Conservation (phyloP, 2,888 invertebrate genomes). For the Callinectes sapidus region DNA sequence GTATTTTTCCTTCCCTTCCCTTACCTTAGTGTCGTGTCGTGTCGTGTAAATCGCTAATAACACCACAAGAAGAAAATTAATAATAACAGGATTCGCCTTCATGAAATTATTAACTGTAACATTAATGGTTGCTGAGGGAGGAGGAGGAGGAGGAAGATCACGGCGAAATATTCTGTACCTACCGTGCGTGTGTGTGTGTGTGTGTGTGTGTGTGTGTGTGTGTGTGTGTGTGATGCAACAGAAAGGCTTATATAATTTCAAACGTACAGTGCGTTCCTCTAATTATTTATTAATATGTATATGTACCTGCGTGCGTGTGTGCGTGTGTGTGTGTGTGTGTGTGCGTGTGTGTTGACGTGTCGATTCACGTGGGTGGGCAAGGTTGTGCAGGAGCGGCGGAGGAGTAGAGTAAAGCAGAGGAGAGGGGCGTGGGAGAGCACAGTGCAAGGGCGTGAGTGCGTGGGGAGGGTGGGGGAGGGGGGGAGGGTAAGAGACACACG, state of each 20-base stretch:
- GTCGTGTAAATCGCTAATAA: conserved; percentile 9
- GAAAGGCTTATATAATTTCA: too few relatives aligned
- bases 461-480: too few relatives aligned
- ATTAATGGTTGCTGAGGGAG: neutral
- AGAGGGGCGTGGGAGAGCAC: neutral
- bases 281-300: too few relatives aligned
- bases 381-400: neutral
- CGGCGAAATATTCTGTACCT: neutral
- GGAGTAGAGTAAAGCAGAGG: neutral
- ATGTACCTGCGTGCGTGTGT: neutral
- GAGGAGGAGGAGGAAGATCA: neutral
- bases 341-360: neutral
- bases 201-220: neutral
- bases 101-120: conserved; percentile 19
- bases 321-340: too few relatives aligned
- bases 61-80: neutral
- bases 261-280: too few relatives aligned
- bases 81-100: neutral
- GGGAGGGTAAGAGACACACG: neutral
- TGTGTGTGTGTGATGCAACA: too few relatives aligned
- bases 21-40: neutral
- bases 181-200: neutral
- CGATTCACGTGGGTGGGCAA: neutral
- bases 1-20: neutral
- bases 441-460: neutral